phyloP scores from a whole-genome alignment of 2,113 vertebrate species.

The Merops nubicus region DNA sequence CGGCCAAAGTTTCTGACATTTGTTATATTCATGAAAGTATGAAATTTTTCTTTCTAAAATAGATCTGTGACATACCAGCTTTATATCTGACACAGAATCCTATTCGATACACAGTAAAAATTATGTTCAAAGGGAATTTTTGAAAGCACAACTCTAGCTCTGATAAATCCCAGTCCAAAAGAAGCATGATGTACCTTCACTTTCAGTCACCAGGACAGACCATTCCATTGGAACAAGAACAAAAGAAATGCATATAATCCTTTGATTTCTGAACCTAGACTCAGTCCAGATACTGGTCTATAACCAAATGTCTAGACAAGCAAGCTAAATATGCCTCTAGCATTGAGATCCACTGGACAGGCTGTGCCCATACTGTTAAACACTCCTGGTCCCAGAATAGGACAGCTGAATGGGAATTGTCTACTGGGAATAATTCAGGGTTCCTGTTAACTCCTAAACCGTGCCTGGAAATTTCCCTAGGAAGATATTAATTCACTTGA shows the following conservation, averaged over 20 bases:
- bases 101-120: background rate
- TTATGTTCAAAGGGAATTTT: background rate
- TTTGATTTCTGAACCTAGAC: background rate
- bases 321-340: background rate
- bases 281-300: background rate
- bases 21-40: background rate
- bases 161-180: background rate
- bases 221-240: background rate
- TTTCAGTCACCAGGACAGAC: background rate
- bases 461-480: background rate
- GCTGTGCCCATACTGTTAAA: background rate
- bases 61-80: background rate
- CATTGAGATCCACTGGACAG: background rate
- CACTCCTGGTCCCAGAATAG: background rate
- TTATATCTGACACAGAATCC: constrained; percentile 8
- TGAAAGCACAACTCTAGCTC: background rate
- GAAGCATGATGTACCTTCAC: background rate
- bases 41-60: constrained; percentile 30
- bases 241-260: background rate
- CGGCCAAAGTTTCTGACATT: constrained; percentile 7
- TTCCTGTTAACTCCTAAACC: background rate
- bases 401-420: background rate
- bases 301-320: background rate
- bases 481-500: background rate
- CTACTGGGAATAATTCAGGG: background rate